These are phyloP conservation scores for Pediacus dermestoides DNA, from an alignment of 2,888 invertebrate species.

Conservation along the genomic window DNA sequence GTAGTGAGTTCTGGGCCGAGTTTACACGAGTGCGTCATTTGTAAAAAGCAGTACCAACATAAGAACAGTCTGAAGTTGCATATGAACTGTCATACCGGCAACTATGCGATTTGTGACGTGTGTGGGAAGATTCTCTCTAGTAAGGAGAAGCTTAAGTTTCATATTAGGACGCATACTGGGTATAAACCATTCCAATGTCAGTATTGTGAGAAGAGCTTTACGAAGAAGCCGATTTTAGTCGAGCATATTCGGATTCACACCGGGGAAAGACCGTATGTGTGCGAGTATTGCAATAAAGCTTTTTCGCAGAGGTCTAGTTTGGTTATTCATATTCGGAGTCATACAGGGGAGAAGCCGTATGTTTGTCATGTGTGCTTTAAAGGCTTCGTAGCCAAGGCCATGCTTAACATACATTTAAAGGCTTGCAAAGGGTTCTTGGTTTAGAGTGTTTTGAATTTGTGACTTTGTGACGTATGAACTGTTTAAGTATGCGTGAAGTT, in stretches of 20 bases:
- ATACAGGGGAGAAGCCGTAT: slow-evolving; percentile 62
- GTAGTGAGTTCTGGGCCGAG: slow-evolving; percentile 35
- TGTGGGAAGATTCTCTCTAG: slow-evolving; percentile 58
- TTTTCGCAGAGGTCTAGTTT: slow-evolving; percentile 63
- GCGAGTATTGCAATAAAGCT: slow-evolving; percentile 60
- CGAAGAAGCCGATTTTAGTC: slow-evolving; percentile 45
- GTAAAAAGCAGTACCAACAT: slow-evolving; percentile 48
- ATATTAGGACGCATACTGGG: slow-evolving; percentile 44
- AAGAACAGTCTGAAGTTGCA: slow-evolving; percentile 47
- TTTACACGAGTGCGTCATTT: slow-evolving; percentile 47
- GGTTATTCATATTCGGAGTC: slow-evolving; percentile 62
- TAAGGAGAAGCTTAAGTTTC: slow-evolving; percentile 53
- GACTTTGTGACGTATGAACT: not conserved
- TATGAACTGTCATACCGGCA: slow-evolving; percentile 53
- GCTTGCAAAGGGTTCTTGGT: slow-evolving; percentile 42
- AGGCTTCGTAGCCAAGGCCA: slow-evolving; percentile 61
- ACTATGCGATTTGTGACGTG: slow-evolving; percentile 55
- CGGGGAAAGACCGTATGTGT: slow-evolving; percentile 48
- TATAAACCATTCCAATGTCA: slow-evolving; percentile 45
- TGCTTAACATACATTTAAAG: slow-evolving; percentile 61
- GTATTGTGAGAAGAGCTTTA: slow-evolving; percentile 46
- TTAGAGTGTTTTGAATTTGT: not conserved
- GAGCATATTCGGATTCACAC: slow-evolving; percentile 47
- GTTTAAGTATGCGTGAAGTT: no score
- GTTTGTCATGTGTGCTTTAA: slow-evolving; percentile 58